Evolutionary conservation across 1,140 invertebrate genomes (phyloP).

Genomic region (Atta colombica): DNA sequence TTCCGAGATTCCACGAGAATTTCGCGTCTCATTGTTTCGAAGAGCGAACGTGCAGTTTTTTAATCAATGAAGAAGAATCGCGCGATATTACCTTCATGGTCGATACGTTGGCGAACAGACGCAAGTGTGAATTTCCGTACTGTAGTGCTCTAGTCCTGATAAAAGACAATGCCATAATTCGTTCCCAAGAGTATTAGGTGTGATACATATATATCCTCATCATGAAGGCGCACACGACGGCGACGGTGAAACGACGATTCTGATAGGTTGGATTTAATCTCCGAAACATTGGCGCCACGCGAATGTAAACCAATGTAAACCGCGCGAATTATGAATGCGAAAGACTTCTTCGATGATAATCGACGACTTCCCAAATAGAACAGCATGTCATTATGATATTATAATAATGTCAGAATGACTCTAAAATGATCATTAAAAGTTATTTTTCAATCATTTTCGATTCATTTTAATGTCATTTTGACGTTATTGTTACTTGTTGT

Average conservation of each 20-base stretch:
- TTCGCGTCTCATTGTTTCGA: background rate
- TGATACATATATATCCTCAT: conserved; percentile 53
- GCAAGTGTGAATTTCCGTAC: conserved; percentile 80
- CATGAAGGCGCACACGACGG: background rate
- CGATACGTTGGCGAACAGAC: conserved; percentile 77
- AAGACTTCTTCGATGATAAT: background rate
- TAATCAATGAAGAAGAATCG: background rate
- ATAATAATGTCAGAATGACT: too few relatives aligned
- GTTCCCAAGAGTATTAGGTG: conserved; percentile 73
- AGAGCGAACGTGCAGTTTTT: background rate
- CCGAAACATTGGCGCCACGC: background rate
- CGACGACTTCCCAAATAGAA: too few relatives aligned
- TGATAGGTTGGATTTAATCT: background rate
- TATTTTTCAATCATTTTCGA: too few relatives aligned
- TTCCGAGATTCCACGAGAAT: conserved; percentile 33
- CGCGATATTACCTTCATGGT: conserved; percentile 83
- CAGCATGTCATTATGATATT: too few relatives aligned
- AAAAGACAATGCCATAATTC: conserved; percentile 84
- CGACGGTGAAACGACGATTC: background rate
- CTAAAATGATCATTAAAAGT: too few relatives aligned
- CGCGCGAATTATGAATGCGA: background rate
- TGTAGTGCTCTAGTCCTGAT: conserved; percentile 77
- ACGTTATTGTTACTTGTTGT: too few relatives aligned
- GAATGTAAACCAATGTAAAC: background rate
- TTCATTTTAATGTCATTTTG: too few relatives aligned